phyloP scores from a whole-genome alignment of 2,113 vertebrate species.

The Chelonoidis abingdonii region DNA sequence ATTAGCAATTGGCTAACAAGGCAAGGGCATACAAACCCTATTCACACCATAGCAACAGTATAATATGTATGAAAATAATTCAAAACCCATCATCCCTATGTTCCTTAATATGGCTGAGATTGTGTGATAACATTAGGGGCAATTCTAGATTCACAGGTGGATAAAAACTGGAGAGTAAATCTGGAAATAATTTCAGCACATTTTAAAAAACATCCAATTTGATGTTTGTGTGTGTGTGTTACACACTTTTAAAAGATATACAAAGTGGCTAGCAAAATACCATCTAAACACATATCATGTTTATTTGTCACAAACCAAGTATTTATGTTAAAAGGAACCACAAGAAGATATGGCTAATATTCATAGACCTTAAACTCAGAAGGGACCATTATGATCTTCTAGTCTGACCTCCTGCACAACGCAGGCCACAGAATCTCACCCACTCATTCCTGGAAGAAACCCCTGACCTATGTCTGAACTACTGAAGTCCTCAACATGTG shows the following conservation, averaged over 20 bases:
- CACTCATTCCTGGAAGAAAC: too few relatives aligned
- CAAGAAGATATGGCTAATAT: background rate
- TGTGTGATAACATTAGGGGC: background rate
- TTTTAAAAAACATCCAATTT: background rate
- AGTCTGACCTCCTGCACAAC: too few relatives aligned
- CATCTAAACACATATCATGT: background rate
- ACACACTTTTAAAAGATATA: background rate
- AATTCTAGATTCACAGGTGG: background rate
- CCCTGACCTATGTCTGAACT: too few relatives aligned
- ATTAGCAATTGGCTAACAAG: background rate
- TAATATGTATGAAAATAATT: background rate
- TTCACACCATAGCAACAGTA: background rate
- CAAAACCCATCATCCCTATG: background rate
- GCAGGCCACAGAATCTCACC: too few relatives aligned
- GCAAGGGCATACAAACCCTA: background rate
- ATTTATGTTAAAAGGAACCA: background rate
- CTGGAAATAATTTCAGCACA: background rate
- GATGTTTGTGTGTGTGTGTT: background rate
- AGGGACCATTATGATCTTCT: too few relatives aligned
- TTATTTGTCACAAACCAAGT: background rate
- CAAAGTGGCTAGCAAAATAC: background rate
- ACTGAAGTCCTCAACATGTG: too few relatives aligned
- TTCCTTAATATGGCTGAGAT: fast-evolving
- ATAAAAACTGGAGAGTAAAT: background rate
- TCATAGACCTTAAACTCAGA: too few relatives aligned